These are phyloP conservation scores for Coracias cyanogaster DNA, from an alignment of 2,797 vertebrate species.

Conservation along the genomic window DNA sequence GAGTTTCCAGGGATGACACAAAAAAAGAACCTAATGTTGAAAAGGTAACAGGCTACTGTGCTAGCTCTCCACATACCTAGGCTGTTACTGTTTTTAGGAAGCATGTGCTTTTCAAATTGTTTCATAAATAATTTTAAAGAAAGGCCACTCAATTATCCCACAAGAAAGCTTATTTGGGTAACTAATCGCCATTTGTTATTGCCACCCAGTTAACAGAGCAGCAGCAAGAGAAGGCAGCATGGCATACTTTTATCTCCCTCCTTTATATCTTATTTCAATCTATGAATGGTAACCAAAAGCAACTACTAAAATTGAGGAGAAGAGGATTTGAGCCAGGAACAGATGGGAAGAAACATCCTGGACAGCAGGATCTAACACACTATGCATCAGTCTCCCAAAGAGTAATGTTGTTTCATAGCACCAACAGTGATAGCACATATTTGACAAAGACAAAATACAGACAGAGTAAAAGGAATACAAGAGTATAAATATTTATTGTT, in stretches of 20 bases:
- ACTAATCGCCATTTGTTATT: not conserved
- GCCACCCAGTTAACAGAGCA: not conserved
- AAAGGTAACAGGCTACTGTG: not conserved
- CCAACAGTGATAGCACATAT: slow-evolving; percentile 10
- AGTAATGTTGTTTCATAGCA: slow-evolving; percentile 18
- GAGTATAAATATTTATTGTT: slow-evolving; percentile 57
- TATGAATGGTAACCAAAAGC: slow-evolving; percentile 14
- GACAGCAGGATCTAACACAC: slow-evolving; percentile 45
- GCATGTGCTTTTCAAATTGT: not conserved
- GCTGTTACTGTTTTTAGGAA: not conserved
- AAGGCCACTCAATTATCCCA: not conserved
- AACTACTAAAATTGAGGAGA: not conserved
- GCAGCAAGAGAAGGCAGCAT: not conserved
- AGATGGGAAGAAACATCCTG: slow-evolving; percentile 59
- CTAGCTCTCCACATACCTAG: not conserved
- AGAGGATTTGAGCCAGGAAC: slow-evolving; percentile 42
- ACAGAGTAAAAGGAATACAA: slow-evolving; percentile 15
- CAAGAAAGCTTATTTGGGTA: slow-evolving; percentile 27
- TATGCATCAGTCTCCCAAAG: not conserved
- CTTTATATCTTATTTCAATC: not conserved
- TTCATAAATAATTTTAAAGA: not conserved
- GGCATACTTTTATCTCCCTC: not conserved
- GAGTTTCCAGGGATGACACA: not conserved
- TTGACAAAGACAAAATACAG: slow-evolving; percentile 41
- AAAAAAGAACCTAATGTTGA: not conserved